phyloP scores from a whole-genome alignment of 2,113 vertebrate species.

The Chlorodrepanis virens region DNA sequence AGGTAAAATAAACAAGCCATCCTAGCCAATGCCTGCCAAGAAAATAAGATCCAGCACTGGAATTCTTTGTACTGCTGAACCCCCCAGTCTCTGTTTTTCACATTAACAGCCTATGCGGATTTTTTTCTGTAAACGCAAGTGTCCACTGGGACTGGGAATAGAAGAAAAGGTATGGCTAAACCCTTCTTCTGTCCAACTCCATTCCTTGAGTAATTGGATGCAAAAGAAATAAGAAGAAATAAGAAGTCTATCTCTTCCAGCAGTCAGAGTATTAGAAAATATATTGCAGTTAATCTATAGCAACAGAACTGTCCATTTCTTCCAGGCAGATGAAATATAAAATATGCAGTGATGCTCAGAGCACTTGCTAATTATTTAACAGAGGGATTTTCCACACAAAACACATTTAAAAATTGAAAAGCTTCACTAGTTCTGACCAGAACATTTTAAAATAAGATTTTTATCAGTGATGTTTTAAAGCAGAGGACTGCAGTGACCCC shows the following conservation, averaged over 20 bases:
- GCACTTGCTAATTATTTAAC: constrained; percentile 26
- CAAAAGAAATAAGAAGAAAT: constrained; percentile 5
- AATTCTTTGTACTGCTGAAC: neutral
- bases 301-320: neutral
- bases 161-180: neutral
- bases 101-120: neutral
- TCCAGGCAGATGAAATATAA: neutral
- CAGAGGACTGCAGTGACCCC: neutral
- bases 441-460: neutral
- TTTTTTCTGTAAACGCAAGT: neutral
- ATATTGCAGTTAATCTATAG: neutral
- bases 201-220: neutral
- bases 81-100: neutral
- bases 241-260: neutral
- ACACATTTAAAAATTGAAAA: neutral
- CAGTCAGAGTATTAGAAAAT: neutral
- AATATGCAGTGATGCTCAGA: neutral
- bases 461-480: neutral
- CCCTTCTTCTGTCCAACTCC: neutral
- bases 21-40: neutral
- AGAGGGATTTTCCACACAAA: constrained; percentile 16
- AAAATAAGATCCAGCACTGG: neutral
- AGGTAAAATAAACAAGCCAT: constrained; percentile 33
- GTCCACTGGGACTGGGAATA: neutral
- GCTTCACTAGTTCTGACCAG: neutral